Evolutionary conservation across 2,888 invertebrate genomes (phyloP), one percentile per base, ranked within the genome.

Genomic region (Gerris lacustris): DNA sequence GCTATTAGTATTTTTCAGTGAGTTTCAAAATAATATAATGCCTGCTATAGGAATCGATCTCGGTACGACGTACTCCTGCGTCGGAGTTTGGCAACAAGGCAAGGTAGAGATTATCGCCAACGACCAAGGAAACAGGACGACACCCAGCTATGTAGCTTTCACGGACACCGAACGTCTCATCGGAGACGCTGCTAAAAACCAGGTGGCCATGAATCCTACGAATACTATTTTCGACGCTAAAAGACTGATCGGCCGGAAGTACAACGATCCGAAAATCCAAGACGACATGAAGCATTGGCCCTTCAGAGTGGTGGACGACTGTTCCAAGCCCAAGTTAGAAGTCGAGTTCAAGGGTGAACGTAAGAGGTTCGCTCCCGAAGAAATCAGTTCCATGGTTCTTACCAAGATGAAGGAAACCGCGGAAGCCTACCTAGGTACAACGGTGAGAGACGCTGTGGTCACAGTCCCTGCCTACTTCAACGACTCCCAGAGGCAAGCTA

Each of bases 391-490:
- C 73, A 88, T 88, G 88, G 84, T 82, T 94, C 81, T 93, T 71
- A 86, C 85, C 47, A 71, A 64, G 17, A 73, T 73, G 73, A 73
- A 70, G 63, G 69, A 71, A 81, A 87, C 85, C 7, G 90, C 91
- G 6, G 91, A 91, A 77, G 86, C 87, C 0, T 92, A 87, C 79
- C 82, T 91, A 71, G 94, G 94, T 62, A 31, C 31, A 4, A 31
- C 31, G 31, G 31, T 31, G 31, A 85, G 84, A 73, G 89, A 91
- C 79, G 91, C 91, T 5, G 92, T 92, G 7, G 85, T 92, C 75
- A 92, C 92, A 0, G 92, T 92, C 5, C 92, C 92, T 6, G 91
- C 91, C 6, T 92, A 91, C 79, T 91, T 91, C 79, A 91, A 91
- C 78, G 91, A 91, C 77, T 88, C 89, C 5, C 91, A 91, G 79